Percentiles rank a stretch among this genome's conserved stretches.
These are phyloP conservation scores for Metopolophium dirhodum DNA, from an alignment of 1,140 invertebrate genomes.

Conservation along the genomic window DNA sequence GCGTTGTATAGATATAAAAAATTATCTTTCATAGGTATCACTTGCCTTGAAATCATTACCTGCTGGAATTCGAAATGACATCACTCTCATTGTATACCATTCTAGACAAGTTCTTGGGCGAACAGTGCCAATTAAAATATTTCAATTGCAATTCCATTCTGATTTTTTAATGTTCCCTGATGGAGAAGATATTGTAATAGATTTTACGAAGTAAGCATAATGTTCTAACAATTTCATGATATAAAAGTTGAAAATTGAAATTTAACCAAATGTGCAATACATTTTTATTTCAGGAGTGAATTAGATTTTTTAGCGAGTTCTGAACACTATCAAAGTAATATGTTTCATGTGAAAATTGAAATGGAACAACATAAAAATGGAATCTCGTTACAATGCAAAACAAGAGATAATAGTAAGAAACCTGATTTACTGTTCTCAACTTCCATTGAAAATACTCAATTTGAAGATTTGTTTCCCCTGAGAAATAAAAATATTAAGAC, in stretches of 20 bases:
- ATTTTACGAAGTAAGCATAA: conserved; percentile 72
- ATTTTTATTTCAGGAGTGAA: conserved; percentile 68
- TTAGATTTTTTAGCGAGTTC: conserved; percentile 80
- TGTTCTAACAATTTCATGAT: not conserved
- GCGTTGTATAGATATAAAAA: conserved; percentile 57
- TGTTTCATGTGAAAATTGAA: conserved; percentile 67
- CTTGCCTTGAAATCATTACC: conserved; percentile 62
- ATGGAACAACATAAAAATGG: conserved; percentile 55
- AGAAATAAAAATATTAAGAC: not conserved
- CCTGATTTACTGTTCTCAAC: conserved; percentile 26
- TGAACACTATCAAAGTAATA: conserved; percentile 79
- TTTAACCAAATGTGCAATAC: not conserved
- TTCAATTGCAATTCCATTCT: conserved; percentile 86
- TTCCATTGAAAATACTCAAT: conserved; percentile 39
- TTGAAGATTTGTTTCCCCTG: conserved; percentile 34
- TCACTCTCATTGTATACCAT: conserved; percentile 82
- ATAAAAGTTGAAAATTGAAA: not conserved
- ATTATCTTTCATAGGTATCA: conserved; percentile 55
- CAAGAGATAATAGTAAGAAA: conserved; percentile 8
- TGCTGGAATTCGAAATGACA: conserved; percentile 80
- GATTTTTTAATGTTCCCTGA: conserved; percentile 72
- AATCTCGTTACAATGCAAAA: conserved; percentile 48
- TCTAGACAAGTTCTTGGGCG: conserved; percentile 85
- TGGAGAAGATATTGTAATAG: conserved; percentile 70
- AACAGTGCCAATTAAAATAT: conserved; percentile 85